Evolutionary conservation across 1,140 invertebrate genomes (phyloP).

Genomic region (Popillia japonica): DNA sequence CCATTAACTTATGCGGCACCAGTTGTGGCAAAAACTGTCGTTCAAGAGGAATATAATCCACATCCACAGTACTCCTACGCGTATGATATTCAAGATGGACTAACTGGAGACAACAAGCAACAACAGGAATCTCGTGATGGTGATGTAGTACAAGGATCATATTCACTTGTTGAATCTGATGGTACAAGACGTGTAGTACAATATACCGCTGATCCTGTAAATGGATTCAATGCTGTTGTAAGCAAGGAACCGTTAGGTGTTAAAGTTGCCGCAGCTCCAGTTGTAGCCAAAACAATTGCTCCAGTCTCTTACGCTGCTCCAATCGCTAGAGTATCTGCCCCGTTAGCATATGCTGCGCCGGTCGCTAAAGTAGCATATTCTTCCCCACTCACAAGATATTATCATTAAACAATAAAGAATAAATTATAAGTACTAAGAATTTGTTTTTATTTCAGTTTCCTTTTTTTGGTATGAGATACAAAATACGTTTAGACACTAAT

Average conservation of each 20-base stretch:
- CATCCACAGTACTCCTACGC: conserved; percentile 64
- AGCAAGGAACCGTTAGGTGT: neutral
- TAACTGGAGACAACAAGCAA: conserved; percentile 66
- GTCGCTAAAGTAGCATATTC: conserved; percentile 55
- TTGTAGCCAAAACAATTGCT: conserved; percentile 8
- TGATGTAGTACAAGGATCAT: conserved; percentile 68
- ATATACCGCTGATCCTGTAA: neutral
- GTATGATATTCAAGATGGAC: conserved; percentile 65
- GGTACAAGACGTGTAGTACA: neutral
- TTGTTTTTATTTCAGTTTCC: no score
- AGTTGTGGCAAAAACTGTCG: conserved; percentile 57
- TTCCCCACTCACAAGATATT: conserved; percentile 34
- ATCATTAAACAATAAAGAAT: neutral
- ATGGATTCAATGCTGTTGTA: conserved; percentile 3
- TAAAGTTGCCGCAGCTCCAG: conserved; percentile 37
- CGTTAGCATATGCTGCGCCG: conserved; percentile 41
- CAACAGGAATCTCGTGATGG: conserved; percentile 66
- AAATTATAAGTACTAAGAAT: no score
- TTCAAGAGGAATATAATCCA: conserved; percentile 61
- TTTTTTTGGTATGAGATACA: no score
- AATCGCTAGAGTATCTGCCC: neutral
- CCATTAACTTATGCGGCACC: conserved; percentile 38
- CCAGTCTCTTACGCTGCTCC: conserved; percentile 30
- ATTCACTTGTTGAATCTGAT: conserved; percentile 39
- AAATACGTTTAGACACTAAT: no score